Base-by-base conservation (phyloP, 2,888 invertebrate species). In the Drosophila subquinaria region DNA sequence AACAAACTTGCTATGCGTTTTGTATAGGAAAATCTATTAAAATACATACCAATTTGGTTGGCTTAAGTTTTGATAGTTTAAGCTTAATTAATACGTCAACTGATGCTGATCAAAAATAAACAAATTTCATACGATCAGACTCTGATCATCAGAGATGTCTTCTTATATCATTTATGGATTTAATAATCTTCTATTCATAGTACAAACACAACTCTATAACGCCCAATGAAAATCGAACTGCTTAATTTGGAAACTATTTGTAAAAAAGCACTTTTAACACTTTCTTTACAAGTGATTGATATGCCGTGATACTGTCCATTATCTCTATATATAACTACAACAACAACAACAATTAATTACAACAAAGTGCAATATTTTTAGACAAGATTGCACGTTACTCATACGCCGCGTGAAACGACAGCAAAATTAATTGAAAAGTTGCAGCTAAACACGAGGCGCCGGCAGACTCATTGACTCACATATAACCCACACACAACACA, bases 401-500 rank as follows among this genome's bases (percentile, higher is more conserved):
- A 73, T 73, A 73, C 73, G 73, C 73, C 59, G 36, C 57, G 73
- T 73, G 17, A 23, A 42, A 20, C 63, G 67, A 33, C 43, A 59
- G 57, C 50, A 47, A 62, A 62, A 45, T 50, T 47, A 55, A 62
- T 61, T 62, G 57, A 51, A 62, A 61, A 56, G 36, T 53, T 65
- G 65, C 60, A 66, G 38, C 47, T 38, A 56, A 45, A 51, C 15
- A 65, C 23, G 38, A 71, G 59, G 64, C 69, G 62, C 50, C 59
- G 30, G 48, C 43, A 43, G 20, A 63, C 30, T 47, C 53, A 60
- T 59, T 38, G 36, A 55, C 23, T 59, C 51, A 62, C 52, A 51
- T 40, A 27, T 42, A 50, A 23, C 27, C 15, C 27, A 48, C 48
- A 48, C 50, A 48, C 23, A 48, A 27, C 27, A 53, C 27, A 45